A percentile compares a stretch with the other conserved stretches of the same genome.
phyloP scores from a whole-genome alignment of 2,113 vertebrate genomes.

The Phalacrocorax carbo region DNA sequence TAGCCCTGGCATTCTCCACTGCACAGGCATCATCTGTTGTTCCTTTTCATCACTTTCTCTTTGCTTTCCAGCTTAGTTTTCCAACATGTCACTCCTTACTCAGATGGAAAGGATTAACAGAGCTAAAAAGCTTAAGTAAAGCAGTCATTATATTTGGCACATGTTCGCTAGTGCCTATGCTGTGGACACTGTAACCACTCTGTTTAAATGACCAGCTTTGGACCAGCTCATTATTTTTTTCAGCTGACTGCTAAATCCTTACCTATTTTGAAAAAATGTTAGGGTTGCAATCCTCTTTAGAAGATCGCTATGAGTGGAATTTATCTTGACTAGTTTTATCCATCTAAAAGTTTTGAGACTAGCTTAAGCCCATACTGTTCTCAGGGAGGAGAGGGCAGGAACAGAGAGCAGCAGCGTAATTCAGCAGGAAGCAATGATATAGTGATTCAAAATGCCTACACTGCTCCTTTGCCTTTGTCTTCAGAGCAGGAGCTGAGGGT shows the following conservation, averaged over 20 bases:
- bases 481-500: background rate
- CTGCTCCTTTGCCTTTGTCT: background rate
- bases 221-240: background rate
- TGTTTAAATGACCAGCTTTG: background rate
- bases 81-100: background rate
- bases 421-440: background rate
- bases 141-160: background rate
- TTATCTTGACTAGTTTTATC: background rate
- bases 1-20: background rate
- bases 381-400: background rate
- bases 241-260: background rate
- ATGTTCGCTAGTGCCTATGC: background rate
- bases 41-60: background rate
- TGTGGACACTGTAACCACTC: background rate
- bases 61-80: background rate
- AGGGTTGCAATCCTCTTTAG: background rate
- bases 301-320: background rate
- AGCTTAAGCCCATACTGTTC: background rate
- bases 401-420: background rate
- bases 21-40: background rate
- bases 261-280: background rate
- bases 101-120: constrained; percentile 5
- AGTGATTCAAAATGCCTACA: background rate
- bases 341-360: background rate
- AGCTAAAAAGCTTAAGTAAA: constrained; percentile 22